Conservation (phyloP, 2,113 vertebrate species). For the Thunnus thynnus region DNA sequence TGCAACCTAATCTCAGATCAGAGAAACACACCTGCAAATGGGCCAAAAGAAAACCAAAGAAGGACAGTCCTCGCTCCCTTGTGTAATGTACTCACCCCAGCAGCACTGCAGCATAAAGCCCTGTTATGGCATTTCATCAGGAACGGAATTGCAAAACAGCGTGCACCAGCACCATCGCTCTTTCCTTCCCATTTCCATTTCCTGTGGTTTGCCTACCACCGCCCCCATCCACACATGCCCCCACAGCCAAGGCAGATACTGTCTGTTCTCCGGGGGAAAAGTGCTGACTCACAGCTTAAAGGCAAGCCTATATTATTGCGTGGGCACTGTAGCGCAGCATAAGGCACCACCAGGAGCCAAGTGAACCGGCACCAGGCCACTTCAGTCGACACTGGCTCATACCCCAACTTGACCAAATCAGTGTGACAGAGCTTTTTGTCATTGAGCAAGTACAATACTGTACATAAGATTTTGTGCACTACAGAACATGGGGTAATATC, state of each 20-base stretch:
- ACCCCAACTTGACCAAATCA: slow-evolving; percentile 18
- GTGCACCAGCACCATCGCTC: slow-evolving; percentile 55
- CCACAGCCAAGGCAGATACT: slow-evolving; percentile 62
- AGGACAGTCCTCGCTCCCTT: slow-evolving; percentile 9
- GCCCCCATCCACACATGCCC: slow-evolving; percentile 47
- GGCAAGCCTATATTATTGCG: slow-evolving; percentile 58
- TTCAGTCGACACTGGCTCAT: slow-evolving; percentile 11
- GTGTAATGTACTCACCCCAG: slow-evolving; percentile 6
- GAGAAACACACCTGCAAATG: slow-evolving; percentile 31
- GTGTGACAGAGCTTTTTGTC: neutral
- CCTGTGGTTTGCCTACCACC: slow-evolving; percentile 54
- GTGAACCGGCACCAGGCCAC: slow-evolving; percentile 37
- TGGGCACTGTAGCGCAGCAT: slow-evolving; percentile 47
- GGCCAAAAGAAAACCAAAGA: slow-evolving; percentile 5
- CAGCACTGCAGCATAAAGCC: slow-evolving; percentile 48
- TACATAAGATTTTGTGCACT: neutral
- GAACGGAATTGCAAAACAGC: slow-evolving; percentile 54
- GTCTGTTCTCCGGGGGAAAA: slow-evolving; percentile 61
- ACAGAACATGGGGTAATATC: neutral
- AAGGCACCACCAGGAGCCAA: slow-evolving; percentile 54
- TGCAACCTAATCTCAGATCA: slow-evolving; percentile 29
- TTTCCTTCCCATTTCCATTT: slow-evolving; percentile 71
- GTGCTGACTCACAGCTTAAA: slow-evolving; percentile 80
- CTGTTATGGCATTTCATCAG: slow-evolving; percentile 64
- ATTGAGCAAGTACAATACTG: neutral